Base-by-base conservation (phyloP, 1,140 invertebrate species). In the Leptinotarsa undecemlineata region DNA sequence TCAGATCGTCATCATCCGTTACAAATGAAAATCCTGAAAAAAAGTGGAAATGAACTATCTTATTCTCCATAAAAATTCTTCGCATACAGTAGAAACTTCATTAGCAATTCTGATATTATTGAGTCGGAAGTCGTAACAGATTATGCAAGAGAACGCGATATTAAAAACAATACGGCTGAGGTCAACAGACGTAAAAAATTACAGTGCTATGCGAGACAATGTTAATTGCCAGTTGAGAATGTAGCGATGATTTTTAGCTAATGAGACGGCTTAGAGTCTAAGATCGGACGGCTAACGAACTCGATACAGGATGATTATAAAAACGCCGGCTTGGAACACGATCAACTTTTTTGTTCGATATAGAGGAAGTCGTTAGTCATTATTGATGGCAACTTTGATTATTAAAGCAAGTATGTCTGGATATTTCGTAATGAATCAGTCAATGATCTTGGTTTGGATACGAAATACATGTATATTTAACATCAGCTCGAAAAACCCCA, bases 91-190 rank as follows among this genome's bases (percentile, higher is more conserved):
- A 57, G 17, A 8, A 15, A 19, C 66, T 47, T 68, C 66, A 68
- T 68, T 68, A 68, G 42, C 66, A 68, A 68, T 68, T 33, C 66
- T 68, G 66, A 68, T 68, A 68, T 68, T 68, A 68, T 42, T 68
- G 66, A 68, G 33, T 26, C 42, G 17, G 23, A n/a, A 68, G 33
- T 33, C 66, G 42, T 68, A 20, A 48, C 42, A 68, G 66, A 68
- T 68, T 68, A 68, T 68, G 66, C 66, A 19, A 68, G 33, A 47
- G 42, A 68, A 68, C 66, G 23, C 19, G 51, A 57, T 57, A 57
- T 57, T 57, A n/a, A 57, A 57, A 15, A 57, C 15, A 19, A 57
- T n/a, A 19, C 51, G 51, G 51, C n/a, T 57, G 51, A 57, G 51
- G 51, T 57, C 51, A 57, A 57, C 51, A 57, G 51, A 57, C 51